phyloP scores from a whole-genome alignment of 2,113 vertebrate species.

The Hyperoodon ampullatus region DNA sequence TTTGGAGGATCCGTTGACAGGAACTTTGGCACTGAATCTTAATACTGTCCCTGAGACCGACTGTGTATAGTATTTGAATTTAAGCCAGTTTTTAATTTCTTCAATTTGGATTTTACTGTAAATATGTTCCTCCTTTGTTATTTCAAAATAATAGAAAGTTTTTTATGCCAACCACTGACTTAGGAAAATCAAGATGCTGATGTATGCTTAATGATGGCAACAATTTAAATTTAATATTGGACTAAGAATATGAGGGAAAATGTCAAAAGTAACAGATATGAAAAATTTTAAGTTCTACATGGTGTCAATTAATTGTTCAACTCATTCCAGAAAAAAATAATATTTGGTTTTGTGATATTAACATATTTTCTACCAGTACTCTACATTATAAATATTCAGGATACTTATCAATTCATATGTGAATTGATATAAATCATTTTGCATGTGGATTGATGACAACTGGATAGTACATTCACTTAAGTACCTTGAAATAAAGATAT shows the following conservation, averaged over 20 bases:
- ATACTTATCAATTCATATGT: neutral
- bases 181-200: neutral
- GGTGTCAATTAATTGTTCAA: neutral
- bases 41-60: neutral
- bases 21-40: neutral
- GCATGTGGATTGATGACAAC: neutral
- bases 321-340: neutral
- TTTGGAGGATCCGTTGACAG: neutral
- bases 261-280: neutral
- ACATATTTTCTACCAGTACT: neutral
- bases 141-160: neutral
- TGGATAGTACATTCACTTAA: neutral
- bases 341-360: neutral
- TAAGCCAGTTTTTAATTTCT: neutral
- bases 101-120: neutral
- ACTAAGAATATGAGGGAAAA: neutral
- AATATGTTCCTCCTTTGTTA: neutral
- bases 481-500: conserved; percentile 2
- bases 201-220: neutral
- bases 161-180: neutral
- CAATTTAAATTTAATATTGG: neutral
- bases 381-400: neutral
- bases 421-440: neutral
- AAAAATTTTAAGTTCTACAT: neutral
- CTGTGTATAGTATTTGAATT: neutral